Conservation (phyloP, 2,888 invertebrate species). For the Tenthredo notha region DNA sequence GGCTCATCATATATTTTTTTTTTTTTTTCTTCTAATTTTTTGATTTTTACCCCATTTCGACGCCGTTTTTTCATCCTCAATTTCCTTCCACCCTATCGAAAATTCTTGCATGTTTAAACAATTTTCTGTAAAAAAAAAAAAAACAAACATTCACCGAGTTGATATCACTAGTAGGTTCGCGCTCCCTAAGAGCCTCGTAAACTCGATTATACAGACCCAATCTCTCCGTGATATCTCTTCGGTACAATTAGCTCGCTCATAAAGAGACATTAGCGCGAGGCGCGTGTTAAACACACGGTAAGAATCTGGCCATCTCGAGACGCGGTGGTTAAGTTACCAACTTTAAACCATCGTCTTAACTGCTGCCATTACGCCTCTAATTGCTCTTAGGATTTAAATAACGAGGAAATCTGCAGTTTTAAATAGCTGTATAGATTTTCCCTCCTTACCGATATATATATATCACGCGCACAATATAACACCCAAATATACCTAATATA, state of each 20-base stretch:
- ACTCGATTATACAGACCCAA: constrained; percentile 65
- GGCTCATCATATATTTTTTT: neutral
- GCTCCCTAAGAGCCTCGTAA: constrained; percentile 61
- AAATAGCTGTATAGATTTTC: neutral
- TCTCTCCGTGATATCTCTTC: constrained; percentile 63
- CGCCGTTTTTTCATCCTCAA: neutral
- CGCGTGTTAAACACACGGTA: constrained; percentile 66
- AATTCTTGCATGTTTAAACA: neutral
- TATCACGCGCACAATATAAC: neutral
- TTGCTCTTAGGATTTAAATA: constrained; percentile 69
- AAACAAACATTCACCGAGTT: neutral
- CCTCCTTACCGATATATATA: too few relatives aligned
- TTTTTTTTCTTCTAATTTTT: too few relatives aligned
- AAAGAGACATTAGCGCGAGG: constrained; percentile 64
- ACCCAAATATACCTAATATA: neutral
- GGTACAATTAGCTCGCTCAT: constrained; percentile 65
- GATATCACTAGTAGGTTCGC: constrained; percentile 25
- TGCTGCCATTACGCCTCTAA: constrained; percentile 69
- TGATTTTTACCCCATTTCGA: neutral
- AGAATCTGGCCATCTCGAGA: constrained; percentile 60
- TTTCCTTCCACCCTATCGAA: too few relatives aligned
- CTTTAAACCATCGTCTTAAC: constrained; percentile 59
- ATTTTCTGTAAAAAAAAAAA: too few relatives aligned
- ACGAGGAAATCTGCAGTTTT: constrained; percentile 54
- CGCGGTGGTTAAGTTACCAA: constrained; percentile 43